phyloP scores from a whole-genome alignment of 1,140 invertebrate species.

The Tetramorium simillimum region DNA sequence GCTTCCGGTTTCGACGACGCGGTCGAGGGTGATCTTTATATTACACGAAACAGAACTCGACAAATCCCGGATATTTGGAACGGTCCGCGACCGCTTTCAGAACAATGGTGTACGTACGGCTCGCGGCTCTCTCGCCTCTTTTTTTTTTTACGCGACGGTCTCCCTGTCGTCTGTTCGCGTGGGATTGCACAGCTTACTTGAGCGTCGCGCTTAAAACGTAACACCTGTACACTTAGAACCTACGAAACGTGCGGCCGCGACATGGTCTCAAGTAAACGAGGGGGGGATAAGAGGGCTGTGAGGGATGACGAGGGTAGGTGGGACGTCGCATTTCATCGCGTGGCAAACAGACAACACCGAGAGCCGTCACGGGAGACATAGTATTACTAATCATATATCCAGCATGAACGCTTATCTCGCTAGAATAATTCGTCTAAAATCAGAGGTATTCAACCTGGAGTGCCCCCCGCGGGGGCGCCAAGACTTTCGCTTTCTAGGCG shows the following conservation, averaged over 20 bases:
- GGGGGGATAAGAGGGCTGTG: neutral
- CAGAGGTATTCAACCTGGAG: conserved; percentile 61
- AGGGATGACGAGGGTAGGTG: neutral
- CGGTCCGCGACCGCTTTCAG: conserved; percentile 7
- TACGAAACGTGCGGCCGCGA: conserved; percentile 73
- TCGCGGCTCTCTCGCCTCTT: conserved; percentile 32
- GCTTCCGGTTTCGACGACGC: neutral
- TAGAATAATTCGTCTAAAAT: conserved; percentile 77
- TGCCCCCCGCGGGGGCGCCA: neutral
- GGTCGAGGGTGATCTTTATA: neutral
- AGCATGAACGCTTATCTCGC: conserved; percentile 74
- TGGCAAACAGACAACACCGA: conserved; percentile 69
- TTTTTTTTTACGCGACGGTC: conserved; percentile 46
- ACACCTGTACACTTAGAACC: conserved; percentile 81
- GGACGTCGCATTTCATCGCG: conserved; percentile 41
- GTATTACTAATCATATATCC: conserved; percentile 71
- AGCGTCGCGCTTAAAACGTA: conserved; percentile 62
- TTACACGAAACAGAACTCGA: conserved; percentile 18
- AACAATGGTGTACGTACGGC: conserved; percentile 8
- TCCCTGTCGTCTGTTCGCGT: conserved; percentile 65
- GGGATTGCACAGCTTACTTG: conserved; percentile 64
- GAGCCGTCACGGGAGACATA: conserved; percentile 68
- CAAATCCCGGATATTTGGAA: neutral
- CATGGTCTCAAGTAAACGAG: conserved; percentile 55
- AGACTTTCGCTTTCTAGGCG: neutral